Evolutionary conservation across 1,140 invertebrate genomes (phyloP), one percentile per base, ranked within the genome.

Genomic region (Lepidostoma basale): DNA sequence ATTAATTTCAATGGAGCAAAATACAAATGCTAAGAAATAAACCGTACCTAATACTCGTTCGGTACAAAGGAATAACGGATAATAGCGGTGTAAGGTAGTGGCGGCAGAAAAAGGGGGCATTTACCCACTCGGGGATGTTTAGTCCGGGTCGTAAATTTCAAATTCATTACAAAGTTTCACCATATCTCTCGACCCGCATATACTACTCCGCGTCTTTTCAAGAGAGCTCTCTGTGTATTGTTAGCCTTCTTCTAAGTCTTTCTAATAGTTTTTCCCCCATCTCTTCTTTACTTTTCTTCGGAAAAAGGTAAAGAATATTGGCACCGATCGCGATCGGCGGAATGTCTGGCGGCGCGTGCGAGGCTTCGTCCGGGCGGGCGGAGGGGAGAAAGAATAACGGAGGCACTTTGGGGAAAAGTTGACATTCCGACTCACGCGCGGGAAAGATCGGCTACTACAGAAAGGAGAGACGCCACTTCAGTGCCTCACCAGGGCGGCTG

Each of bases 101-200:
- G 14, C 28, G 5, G 26, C 25, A 28, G 59, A 44, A 62, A 62
- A 28, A 16, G 40, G 16, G 28, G 18, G 14, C 14, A 30, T n/a
- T 22, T 14, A 22, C 8, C 36, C 20, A 59, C 36, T 45, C 14
- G n/a, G 25, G 14, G 22, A 63, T 63, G 60, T 65, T 52, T 54
- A 45, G 54, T 30, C 62, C 22, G 20, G 52, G 28, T 56, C 63
- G 58, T 67, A 66, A 70, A 70, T 70, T 70, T 54, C 62, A 67
- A 66, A 70, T 70, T 70, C 69, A 70, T 70, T 70, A 70, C 69
- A 62, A 67, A 69, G 68, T 69, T 69, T 63, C 62, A 36, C 33
- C 60, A 23, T 65, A 69, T 69, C 68, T 59, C 47, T 69, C 28
- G 23, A 28, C 49, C 49, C 47, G 36, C 52, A 54, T 28, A 54